A percentile compares a stretch with the other conserved stretches of the same genome.
Evolutionary conservation across 2,888 invertebrate genomes (phyloP).

Genomic region (Zaprionus obscuricornis): DNA sequence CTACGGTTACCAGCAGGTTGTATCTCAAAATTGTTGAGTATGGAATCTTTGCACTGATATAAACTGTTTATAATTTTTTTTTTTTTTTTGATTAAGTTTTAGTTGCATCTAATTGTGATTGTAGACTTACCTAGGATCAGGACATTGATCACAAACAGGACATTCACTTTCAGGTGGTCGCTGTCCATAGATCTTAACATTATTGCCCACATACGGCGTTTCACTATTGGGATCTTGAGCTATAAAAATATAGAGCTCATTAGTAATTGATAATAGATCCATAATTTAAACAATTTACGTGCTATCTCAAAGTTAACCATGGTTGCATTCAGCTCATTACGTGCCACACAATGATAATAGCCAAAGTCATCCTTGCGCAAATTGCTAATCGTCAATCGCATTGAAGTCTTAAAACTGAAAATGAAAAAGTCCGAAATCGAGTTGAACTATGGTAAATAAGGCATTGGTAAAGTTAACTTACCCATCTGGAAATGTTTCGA

Average conservation of each 20-base stretch:
- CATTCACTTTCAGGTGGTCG: conserved; percentile 87
- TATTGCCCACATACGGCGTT: conserved; percentile 84
- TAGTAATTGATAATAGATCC: neutral
- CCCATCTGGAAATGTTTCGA: conserved; percentile 85
- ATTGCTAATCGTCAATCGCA: conserved; percentile 90
- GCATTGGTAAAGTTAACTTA: conserved; percentile 41
- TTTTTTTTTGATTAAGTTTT: too few relatives aligned
- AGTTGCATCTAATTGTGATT: neutral
- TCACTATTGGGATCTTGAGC: conserved; percentile 85
- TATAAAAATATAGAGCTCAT: conserved; percentile 20
- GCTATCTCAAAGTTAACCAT: conserved; percentile 89
- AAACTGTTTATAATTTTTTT: conserved; percentile 76
- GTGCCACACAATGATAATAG: conserved; percentile 92
- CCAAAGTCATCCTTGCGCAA: conserved; percentile 88
- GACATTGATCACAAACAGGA: conserved; percentile 87
- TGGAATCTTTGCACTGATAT: conserved; percentile 85
- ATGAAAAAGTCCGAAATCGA: too few relatives aligned
- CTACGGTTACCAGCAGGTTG: conserved; percentile 86
- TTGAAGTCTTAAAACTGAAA: conserved; percentile 87
- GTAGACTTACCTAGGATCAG: conserved; percentile 83
- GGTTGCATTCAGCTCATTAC: conserved; percentile 92
- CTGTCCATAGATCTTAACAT: conserved; percentile 85
- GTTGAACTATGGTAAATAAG: too few relatives aligned
- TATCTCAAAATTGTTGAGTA: conserved; percentile 86
- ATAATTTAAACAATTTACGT: conserved; percentile 84